Conservation (phyloP, 2,113 vertebrate species). For the Urocolius indicus region DNA sequence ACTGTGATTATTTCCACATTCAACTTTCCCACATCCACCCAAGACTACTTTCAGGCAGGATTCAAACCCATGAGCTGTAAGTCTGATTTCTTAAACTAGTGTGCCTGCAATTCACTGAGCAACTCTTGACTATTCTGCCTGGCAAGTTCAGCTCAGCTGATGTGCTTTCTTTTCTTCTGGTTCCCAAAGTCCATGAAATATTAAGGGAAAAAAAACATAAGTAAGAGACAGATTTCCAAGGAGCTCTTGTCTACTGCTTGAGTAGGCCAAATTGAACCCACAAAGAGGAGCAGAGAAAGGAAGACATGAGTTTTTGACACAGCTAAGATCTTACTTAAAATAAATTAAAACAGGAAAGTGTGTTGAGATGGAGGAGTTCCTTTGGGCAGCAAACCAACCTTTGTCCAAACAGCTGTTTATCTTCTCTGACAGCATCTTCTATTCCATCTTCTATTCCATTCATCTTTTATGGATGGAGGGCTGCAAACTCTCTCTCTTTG, state of each 20-base stretch:
- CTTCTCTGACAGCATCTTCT: not conserved
- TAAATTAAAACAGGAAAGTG: not conserved
- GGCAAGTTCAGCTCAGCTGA: not conserved
- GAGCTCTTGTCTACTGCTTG: not conserved
- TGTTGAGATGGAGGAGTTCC: not conserved
- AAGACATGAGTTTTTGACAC: not conserved
- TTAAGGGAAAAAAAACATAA: not conserved
- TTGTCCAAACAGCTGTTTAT: not conserved
- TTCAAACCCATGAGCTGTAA: not conserved
- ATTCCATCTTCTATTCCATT: slow-evolving; percentile 8
- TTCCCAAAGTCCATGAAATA: not conserved
- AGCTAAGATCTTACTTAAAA: not conserved
- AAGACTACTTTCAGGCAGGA: not conserved
- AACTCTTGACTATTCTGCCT: not conserved
- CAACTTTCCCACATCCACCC: not conserved
- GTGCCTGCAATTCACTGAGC: not conserved
- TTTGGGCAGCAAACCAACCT: not conserved
- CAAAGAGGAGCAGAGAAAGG: not conserved
- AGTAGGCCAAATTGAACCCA: not conserved
- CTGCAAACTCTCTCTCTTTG: not conserved
- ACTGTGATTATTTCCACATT: not conserved
- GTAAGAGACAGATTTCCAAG: not conserved
- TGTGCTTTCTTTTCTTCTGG: not conserved
- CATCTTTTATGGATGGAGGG: slow-evolving; percentile 28
- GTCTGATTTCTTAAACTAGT: not conserved